These are phyloP conservation scores for Chelmon rostratus DNA, from an alignment of 2,797 vertebrate species.

Conservation along the genomic window DNA sequence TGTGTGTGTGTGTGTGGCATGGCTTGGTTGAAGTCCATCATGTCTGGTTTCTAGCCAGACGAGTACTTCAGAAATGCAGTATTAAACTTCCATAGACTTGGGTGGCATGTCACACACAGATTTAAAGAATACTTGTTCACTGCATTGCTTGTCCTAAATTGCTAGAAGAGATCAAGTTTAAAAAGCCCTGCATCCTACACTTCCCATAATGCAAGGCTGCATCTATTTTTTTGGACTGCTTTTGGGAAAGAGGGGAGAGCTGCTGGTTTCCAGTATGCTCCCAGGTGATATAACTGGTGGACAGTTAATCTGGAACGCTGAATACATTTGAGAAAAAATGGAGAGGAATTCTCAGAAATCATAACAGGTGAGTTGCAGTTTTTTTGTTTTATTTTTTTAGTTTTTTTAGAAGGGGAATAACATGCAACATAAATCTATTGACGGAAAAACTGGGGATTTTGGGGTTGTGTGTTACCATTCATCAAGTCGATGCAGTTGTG, in stretches of 20 bases:
- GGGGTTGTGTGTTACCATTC: too few relatives aligned
- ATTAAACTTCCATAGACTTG: not conserved
- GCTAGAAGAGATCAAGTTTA: not conserved
- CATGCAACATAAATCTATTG: too few relatives aligned
- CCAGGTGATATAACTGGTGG: not conserved
- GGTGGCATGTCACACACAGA: not conserved
- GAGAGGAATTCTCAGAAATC: not conserved
- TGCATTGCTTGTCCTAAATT: not conserved
- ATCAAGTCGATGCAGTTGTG: too few relatives aligned
- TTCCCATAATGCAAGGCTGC: too few relatives aligned
- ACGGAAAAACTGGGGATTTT: too few relatives aligned
- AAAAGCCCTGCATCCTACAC: too few relatives aligned
- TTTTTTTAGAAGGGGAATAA: too few relatives aligned
- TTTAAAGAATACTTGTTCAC: not conserved
- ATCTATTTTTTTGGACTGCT: not conserved
- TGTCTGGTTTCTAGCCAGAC: not conserved
- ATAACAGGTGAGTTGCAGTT: too few relatives aligned
- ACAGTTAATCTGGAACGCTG: too few relatives aligned
- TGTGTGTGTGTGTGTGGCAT: slow-evolving; percentile 9
- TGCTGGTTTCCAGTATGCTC: not conserved
- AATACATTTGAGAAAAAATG: not conserved
- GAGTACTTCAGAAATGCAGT: not conserved
- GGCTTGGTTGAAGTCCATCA: not conserved
- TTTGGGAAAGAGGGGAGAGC: not conserved
- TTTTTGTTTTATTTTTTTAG: too few relatives aligned